Percentiles rank a stretch among this genome's conserved stretches.
These are phyloP conservation scores for Gavialis gangeticus DNA, from an alignment of 2,113 vertebrate species.

Conservation along the genomic window DNA sequence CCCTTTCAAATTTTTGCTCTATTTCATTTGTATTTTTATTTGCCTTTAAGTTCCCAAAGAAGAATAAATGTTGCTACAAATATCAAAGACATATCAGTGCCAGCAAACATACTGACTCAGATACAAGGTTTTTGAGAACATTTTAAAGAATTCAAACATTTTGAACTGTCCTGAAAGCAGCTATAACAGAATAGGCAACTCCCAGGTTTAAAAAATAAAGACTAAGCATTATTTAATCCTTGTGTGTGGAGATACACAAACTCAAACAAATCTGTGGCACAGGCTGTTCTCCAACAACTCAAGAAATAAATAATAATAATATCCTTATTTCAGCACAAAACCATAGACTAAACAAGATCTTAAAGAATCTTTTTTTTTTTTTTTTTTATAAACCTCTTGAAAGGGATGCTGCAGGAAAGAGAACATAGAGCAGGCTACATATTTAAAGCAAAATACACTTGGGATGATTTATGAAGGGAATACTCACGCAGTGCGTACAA, in stretches of 20 bases:
- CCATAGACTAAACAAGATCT: not conserved
- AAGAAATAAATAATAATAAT: not conserved
- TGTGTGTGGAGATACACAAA: not conserved
- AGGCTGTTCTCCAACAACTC: not conserved
- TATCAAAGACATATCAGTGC: not conserved
- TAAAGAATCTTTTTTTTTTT: not conserved
- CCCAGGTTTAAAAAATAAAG: not conserved
- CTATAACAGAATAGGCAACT: not conserved
- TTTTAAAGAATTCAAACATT: not conserved
- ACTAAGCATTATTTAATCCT: not conserved
- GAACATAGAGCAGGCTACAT: rapidly evolving
- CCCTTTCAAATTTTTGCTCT: not conserved
- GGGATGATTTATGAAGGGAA: not conserved
- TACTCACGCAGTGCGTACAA: conserved; percentile 94
- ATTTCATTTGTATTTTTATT: not conserved
- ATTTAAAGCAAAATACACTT: not conserved
- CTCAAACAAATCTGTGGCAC: not conserved
- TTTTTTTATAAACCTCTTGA: not conserved
- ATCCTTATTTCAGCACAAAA: not conserved
- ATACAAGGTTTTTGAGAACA: not conserved
- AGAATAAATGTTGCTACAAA: not conserved
- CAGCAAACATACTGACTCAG: not conserved
- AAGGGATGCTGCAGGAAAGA: not conserved
- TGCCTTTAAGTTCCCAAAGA: no score
- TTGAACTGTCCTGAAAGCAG: not conserved